Conservation (phyloP, 2,888 invertebrate species). For the Eulithis testata region DNA sequence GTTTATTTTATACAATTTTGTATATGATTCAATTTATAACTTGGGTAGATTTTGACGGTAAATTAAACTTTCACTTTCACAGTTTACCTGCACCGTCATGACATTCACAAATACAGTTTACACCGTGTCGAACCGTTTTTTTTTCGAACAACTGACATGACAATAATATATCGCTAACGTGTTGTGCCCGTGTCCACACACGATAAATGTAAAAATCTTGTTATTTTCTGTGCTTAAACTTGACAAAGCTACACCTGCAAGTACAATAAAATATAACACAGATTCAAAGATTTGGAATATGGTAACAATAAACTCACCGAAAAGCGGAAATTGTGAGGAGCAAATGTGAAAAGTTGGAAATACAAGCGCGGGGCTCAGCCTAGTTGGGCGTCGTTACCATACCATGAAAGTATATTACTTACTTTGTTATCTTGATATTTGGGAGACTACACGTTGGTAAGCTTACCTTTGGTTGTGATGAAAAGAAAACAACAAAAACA, state of each 20-base stretch:
- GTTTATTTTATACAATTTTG: slow-evolving; percentile 16
- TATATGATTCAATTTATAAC: slow-evolving; percentile 2
- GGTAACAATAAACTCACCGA: slow-evolving; percentile 44
- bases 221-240: neutral
- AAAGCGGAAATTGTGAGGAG: slow-evolving; percentile 64
- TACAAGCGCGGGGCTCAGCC: slow-evolving; percentile 50
- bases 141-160: too few relatives aligned
- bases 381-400: slow-evolving; percentile 53
- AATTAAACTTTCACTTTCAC: too few relatives aligned
- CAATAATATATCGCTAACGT: too few relatives aligned
- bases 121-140: too few relatives aligned
- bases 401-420: slow-evolving; percentile 49
- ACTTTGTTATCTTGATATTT: slow-evolving; percentile 44
- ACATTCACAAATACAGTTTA: too few relatives aligned
- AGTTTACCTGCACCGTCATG: too few relatives aligned
- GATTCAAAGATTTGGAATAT: slow-evolving; percentile 41
- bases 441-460: slow-evolving; percentile 33
- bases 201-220: too few relatives aligned
- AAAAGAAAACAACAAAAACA: slow-evolving; percentile 6
- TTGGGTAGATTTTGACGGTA: neutral
- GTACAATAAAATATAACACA: slow-evolving; percentile 37
- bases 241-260: slow-evolving; percentile 7
- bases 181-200: too few relatives aligned
- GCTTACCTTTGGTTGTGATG: slow-evolving; percentile 20
- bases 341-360: slow-evolving; percentile 68